A percentile compares a stretch with the other conserved stretches of the same genome.
Evolutionary conservation across 2,888 invertebrate genomes (phyloP).

Genomic region (Cylloceria caligata): DNA sequence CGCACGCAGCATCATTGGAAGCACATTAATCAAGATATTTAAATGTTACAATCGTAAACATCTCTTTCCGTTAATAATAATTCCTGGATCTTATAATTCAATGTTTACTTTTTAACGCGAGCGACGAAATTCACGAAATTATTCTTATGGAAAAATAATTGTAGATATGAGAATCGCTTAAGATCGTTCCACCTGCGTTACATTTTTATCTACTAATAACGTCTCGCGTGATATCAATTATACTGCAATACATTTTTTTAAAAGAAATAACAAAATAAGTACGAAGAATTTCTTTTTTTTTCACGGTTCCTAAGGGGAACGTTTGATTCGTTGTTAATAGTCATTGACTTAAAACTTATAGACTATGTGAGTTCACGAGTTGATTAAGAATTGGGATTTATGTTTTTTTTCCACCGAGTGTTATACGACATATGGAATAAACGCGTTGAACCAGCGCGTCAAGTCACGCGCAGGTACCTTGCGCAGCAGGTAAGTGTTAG

Average conservation of each 20-base stretch:
- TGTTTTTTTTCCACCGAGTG: slow-evolving; percentile 46
- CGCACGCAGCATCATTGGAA: slow-evolving; percentile 60
- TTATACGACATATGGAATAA: slow-evolving; percentile 60
- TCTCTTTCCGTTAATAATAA: slow-evolving; percentile 34
- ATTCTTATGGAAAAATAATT: slow-evolving; percentile 10
- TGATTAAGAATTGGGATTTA: slow-evolving; percentile 60
- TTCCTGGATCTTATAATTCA: too few species aligned
- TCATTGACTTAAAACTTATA: slow-evolving; percentile 76
- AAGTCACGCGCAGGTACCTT: slow-evolving; percentile 15
- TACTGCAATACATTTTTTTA: background rate
- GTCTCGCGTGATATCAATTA: slow-evolving; percentile 15
- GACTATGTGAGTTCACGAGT: slow-evolving; percentile 70
- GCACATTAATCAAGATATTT: slow-evolving; percentile 62
- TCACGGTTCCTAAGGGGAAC: slow-evolving; percentile 70
- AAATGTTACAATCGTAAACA: slow-evolving; percentile 55
- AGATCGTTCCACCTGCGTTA: background rate
- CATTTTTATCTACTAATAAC: slow-evolving; percentile 24
- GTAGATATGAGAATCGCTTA: background rate
- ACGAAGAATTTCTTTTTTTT: slow-evolving; percentile 41
- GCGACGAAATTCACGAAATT: slow-evolving; percentile 1
- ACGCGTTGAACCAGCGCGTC: slow-evolving; percentile 21
- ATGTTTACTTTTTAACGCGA: background rate
- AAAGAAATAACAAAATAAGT: slow-evolving; percentile 43
- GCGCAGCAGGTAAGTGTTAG: slow-evolving; percentile 65
- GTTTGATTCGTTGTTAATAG: slow-evolving; percentile 77